phyloP scores from a whole-genome alignment of 2,797 vertebrate genomes.

The Tolypeutes matacus region DNA sequence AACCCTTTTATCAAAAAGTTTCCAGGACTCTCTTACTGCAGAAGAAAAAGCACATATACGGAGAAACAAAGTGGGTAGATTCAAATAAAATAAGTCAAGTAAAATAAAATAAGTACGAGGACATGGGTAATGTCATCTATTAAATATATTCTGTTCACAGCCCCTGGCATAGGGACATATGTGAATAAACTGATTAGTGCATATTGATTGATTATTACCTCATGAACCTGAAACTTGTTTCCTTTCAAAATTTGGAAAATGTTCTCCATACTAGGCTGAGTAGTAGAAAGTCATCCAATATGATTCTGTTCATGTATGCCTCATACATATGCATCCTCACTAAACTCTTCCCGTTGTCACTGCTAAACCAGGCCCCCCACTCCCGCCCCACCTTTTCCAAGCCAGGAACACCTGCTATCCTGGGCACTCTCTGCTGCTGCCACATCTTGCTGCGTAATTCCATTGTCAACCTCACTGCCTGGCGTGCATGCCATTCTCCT shows the following conservation, averaged over 20 bases:
- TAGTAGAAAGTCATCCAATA: constrained; percentile 66
- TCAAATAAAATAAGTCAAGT: neutral
- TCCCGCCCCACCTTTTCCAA: constrained; percentile 65
- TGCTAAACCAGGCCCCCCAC: constrained; percentile 42
- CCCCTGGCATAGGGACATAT: neutral
- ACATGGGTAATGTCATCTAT: neutral
- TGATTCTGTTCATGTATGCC: neutral
- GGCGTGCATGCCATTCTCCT: constrained; percentile 68
- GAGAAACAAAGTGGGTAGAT: neutral
- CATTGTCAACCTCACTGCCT: constrained; percentile 81
- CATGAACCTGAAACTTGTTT: constrained; percentile 26
- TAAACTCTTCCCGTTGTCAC: constrained; percentile 75
- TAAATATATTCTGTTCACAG: neutral
- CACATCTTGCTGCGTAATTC: constrained; percentile 76
- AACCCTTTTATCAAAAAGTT: constrained; percentile 25
- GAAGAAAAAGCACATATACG: neutral
- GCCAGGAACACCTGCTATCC: constrained; percentile 80
- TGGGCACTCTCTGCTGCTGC: constrained; percentile 66
- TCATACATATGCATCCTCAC: constrained; percentile 77
- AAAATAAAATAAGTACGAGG: neutral
- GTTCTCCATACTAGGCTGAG: constrained; percentile 41
- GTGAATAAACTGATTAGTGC: neutral
- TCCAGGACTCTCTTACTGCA: neutral
- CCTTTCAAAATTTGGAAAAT: constrained; percentile 15
- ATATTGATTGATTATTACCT: constrained; percentile 27